Evolutionary conservation across 1,140 invertebrate genomes (phyloP), one percentile per base, ranked within the genome.

Genomic region (Drosophila prosaltans): DNA sequence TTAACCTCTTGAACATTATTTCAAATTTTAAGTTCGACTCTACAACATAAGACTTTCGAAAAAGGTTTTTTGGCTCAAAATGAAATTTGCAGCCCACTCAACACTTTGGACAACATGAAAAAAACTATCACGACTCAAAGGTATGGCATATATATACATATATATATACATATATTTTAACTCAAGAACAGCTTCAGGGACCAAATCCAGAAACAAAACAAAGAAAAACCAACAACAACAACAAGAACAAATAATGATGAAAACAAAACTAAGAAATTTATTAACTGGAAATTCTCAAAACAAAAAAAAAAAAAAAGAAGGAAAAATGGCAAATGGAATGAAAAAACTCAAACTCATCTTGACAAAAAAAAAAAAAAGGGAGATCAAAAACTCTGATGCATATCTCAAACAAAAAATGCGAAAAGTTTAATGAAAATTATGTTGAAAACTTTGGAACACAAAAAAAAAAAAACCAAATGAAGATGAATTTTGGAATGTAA

Each of bases 151-250:
- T 30, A 30, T 16, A 16, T 16, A 16, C 16, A 16, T 16, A 16
- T 16, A 16, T 16, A 16, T 16, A 16, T 16, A 16, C 0, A 16
- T 30, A 81, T 73, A 84, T 81, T 78, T 81, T 77, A 89, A 89
- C 84, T 83, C 84, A 88, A 88, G 76, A 51, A 86, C 83, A 88
- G 84, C 84, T 89, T 89, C 84, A 89, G 84, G 84, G 84, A 89
- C 84, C 84, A 89, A 88, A 74, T 57, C 67, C 69, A 77, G 72
- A 57, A 60, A 28, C 57, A 32, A 65, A n/a, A n/a, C 48, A 57
- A 40, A 72, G 61, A 57, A 45, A 70, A 74, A 60, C 64, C 43
- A 43, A 59, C 65, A 43, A 43, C 32, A 55, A 58, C 58, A 74
- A 28, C 4, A 16, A 45, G 32, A 72, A 54, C 21, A 3, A 39